Conservation (phyloP, 1,140 invertebrate species). For the Drosophila orosa region DNA sequence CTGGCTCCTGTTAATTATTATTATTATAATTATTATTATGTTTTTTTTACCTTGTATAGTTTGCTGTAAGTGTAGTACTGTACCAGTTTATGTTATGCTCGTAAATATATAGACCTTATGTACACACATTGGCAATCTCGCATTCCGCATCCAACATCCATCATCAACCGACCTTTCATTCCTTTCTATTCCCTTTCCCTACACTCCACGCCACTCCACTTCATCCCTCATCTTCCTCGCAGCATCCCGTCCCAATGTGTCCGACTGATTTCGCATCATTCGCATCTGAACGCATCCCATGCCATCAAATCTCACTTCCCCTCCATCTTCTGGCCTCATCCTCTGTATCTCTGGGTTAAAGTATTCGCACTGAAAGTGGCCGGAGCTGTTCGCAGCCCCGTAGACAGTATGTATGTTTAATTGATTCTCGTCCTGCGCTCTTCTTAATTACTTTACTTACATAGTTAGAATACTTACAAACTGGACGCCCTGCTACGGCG, state of each 20-base stretch:
- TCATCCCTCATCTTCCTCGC: neutral
- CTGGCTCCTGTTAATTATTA: slow-evolving; percentile 52
- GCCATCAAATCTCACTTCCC: slow-evolving; percentile 28
- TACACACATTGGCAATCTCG: slow-evolving; percentile 65
- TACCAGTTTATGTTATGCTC: slow-evolving; percentile 56
- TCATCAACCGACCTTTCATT: slow-evolving; percentile 11
- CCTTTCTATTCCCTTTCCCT: neutral
- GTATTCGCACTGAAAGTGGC: slow-evolving; percentile 57
- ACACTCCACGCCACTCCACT: too few species aligned
- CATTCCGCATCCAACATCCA: slow-evolving; percentile 39
- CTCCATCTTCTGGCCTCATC: slow-evolving; percentile 7
- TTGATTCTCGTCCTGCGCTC: slow-evolving; percentile 56
- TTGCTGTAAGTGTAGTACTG: slow-evolving; percentile 81
- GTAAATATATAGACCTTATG: slow-evolving; percentile 52
- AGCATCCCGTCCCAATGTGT: slow-evolving; percentile 37
- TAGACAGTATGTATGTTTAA: slow-evolving; percentile 56
- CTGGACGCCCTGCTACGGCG: slow-evolving; percentile 63
- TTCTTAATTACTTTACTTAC: slow-evolving; percentile 75
- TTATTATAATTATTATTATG: slow-evolving; percentile 53
- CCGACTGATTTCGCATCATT: slow-evolving; percentile 12
- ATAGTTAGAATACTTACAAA: slow-evolving; percentile 80
- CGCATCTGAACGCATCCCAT: slow-evolving; percentile 16
- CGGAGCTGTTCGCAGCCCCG: slow-evolving; percentile 11
- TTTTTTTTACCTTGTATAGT: slow-evolving; percentile 79
- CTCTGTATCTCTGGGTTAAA: slow-evolving; percentile 43